Conservation (phyloP, 2,888 invertebrate species). For the Lochmaea crataegi region DNA sequence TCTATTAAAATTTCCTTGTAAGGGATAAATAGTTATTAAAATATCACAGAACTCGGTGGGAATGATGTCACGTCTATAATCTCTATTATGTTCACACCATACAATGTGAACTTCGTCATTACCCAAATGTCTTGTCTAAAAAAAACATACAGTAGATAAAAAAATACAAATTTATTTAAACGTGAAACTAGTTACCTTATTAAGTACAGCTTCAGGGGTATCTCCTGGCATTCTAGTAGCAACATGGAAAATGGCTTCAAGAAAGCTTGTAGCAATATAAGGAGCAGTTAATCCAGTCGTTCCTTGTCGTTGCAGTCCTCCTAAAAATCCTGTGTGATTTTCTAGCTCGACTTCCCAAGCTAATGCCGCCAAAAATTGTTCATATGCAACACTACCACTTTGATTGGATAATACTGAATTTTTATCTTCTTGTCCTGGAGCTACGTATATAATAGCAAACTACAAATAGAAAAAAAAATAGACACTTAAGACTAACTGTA, state of each 20-base stretch:
- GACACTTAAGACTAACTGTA: neutral
- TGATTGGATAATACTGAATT: slow-evolving; percentile 92
- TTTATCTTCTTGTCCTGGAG: slow-evolving; percentile 97
- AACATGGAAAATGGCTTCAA: slow-evolving; percentile 97
- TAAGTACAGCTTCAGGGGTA: slow-evolving; percentile 86
- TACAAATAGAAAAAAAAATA: slow-evolving; percentile 41
- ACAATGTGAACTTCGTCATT: slow-evolving; percentile 99
- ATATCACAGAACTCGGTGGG: slow-evolving; percentile 99
- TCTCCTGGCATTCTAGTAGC: slow-evolving; percentile 96
- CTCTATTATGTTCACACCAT: slow-evolving; percentile 97
- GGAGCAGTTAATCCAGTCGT: slow-evolving; percentile 94
- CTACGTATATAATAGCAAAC: slow-evolving; percentile 97
- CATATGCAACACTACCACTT: slow-evolving; percentile 92
- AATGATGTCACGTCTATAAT: slow-evolving; percentile 95
- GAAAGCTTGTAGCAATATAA: slow-evolving; percentile 92
- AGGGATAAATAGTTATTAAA: slow-evolving; percentile 94
- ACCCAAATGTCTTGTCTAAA: slow-evolving; percentile 91
- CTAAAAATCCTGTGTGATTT: slow-evolving; percentile 94
- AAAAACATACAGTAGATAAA: slow-evolving; percentile 41
- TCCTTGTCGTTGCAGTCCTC: slow-evolving; percentile 91
- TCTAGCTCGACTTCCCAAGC: slow-evolving; percentile 91
- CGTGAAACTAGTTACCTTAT: slow-evolving; percentile 72
- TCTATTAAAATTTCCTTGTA: slow-evolving; percentile 86
- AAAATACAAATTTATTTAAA: slow-evolving; percentile 1
- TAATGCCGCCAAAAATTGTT: slow-evolving; percentile 77